These are phyloP conservation scores for Euura saliciscinereae DNA, from an alignment of 1,140 invertebrate genomes.

Conservation along the genomic window DNA sequence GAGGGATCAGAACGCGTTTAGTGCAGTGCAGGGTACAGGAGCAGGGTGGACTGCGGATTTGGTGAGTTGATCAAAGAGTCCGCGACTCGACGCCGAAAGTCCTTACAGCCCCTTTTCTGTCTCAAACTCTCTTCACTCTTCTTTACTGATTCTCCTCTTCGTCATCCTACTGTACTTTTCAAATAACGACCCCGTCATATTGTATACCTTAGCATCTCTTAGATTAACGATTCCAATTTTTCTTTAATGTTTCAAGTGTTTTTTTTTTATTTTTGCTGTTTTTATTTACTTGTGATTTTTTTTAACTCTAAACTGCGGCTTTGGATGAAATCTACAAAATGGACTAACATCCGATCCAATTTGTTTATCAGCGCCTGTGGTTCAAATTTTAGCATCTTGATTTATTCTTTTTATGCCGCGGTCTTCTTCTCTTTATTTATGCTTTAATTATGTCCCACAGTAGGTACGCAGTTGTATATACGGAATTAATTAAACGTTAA, in stretches of 20 bases:
- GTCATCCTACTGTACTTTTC: slow-evolving; percentile 44
- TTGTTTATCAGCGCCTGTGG: no score
- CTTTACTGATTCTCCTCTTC: not conserved
- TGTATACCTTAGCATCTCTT: slow-evolving; percentile 56
- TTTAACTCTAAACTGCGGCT: no score
- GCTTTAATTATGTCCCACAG: no score
- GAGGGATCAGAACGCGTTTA: slow-evolving; percentile 46
- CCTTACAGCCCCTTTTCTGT: slow-evolving; percentile 45
- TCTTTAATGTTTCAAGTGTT: slow-evolving; percentile 40
- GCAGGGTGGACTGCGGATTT: slow-evolving; percentile 32
- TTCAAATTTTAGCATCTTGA: no score
- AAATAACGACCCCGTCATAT: slow-evolving; percentile 48
- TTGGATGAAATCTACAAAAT: no score
- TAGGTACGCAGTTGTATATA: no score
- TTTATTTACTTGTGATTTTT: no score
- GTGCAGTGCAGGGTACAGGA: slow-evolving; percentile 20
- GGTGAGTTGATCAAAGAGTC: slow-evolving; percentile 52
- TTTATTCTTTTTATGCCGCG: no score
- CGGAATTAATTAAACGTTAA: no score
- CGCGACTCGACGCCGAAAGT: slow-evolving; percentile 35
- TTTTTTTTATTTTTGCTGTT: no score
- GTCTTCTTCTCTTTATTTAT: no score
- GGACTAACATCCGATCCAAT: no score
- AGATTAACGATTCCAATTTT: slow-evolving; percentile 40
- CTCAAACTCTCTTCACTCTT: slow-evolving; percentile 31